phyloP scores from a whole-genome alignment of 2,797 vertebrate species.

The Natrix natrix region DNA sequence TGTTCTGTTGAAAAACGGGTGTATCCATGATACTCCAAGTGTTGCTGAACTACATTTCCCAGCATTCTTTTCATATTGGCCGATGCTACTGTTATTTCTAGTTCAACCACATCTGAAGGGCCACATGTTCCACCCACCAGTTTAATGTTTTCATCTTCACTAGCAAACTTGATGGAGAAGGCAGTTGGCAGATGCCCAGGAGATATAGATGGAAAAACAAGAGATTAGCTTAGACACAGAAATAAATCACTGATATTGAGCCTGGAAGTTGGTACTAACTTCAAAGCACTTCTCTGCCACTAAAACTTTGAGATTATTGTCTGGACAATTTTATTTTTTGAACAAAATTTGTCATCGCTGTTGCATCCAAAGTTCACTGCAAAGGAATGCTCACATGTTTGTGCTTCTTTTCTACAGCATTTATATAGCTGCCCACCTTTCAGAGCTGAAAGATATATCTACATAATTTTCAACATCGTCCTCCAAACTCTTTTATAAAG shows the following conservation, averaged over 20 bases:
- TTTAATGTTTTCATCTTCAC: background rate
- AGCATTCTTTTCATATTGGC: background rate
- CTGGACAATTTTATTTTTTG: background rate
- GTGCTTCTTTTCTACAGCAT: background rate
- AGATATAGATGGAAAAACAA: background rate
- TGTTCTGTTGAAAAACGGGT: background rate
- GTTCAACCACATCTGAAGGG: background rate
- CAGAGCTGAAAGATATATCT: background rate
- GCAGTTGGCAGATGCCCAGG: background rate
- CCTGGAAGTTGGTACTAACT: background rate
- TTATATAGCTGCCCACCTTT: background rate
- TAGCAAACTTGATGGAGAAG: background rate
- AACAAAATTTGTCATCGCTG: background rate
- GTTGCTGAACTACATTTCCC: background rate
- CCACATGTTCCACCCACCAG: background rate
- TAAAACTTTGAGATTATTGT: background rate
- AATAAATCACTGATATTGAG: background rate
- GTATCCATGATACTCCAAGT: background rate
- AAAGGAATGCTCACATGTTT: background rate
- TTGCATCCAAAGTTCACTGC: background rate
- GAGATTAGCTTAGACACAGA: background rate
- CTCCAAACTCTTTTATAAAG: background rate
- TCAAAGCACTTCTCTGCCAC: background rate
- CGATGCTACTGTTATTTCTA: background rate
- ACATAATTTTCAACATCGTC: background rate